Evolutionary conservation across 2,888 invertebrate species (phyloP), one percentile per base, ranked within the genome.

Genomic region (Anthrax anthrax): DNA sequence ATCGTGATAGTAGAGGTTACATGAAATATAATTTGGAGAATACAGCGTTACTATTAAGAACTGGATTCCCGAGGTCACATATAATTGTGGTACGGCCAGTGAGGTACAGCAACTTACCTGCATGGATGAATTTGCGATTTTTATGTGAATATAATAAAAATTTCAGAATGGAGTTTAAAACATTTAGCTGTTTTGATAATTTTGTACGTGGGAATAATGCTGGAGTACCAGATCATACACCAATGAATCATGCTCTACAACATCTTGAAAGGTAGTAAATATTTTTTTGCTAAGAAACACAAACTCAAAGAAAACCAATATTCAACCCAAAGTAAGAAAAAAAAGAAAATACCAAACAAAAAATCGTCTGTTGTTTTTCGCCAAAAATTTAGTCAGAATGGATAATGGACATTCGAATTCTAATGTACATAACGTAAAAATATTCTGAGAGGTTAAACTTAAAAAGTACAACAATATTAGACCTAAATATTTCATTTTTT

Each of bases 131-230:
- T 32, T 32, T 32, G 29, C 29, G 29, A 32, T 38, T 16, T 39
- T 18, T 41, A 41, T 27, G 14, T 23, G 36, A 14, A 27, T 16
- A 41, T 32, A 14, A 17, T 38, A 16, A 38, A 37, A 46, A 29
- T 57, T 67, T 54, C 62, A 82, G 84, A 64, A 85, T 87, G 77
- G 81, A 84, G 61, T 79, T 81, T 58, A 81, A 83, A 59, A 87
- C 84, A 47, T 88, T 87, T 67, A 86, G 84, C 61, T 86, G 88
- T 60, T 92, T 80, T 62, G 83, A 85, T 65, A 91, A 92, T 71
- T 92, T 92, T 70, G 87, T 91, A 45, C 76, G 79, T 23, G 80
- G 82, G 57, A 81, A 80, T 68, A 79, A 80, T 60, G 81, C 80
- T 49, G 90, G 90, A n/a, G 78, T 81, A 17, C 91, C 91, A 4